phyloP scores from a whole-genome alignment of 2,888 invertebrate species.

The Catocala sponsa region DNA sequence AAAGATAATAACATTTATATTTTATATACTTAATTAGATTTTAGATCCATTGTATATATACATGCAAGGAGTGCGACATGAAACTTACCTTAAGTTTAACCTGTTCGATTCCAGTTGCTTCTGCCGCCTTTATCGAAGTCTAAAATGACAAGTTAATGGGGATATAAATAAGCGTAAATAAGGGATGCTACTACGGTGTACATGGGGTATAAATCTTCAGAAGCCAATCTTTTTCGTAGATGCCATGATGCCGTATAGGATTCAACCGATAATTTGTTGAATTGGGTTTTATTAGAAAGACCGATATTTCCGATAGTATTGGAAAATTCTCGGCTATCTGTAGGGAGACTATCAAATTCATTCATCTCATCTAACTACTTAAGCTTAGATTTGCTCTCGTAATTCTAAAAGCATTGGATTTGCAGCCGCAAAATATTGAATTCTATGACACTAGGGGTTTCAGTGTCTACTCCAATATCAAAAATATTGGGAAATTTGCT shows the following conservation, averaged over 20 bases:
- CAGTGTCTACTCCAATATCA: slow-evolving; percentile 21
- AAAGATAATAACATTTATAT: slow-evolving; percentile 45
- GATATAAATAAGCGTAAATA: slow-evolving; percentile 69
- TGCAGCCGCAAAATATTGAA: slow-evolving; percentile 21
- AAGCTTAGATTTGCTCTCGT: slow-evolving; percentile 27
- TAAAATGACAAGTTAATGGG: slow-evolving; percentile 77
- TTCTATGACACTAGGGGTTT: slow-evolving; percentile 31
- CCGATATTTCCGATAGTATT: slow-evolving; percentile 6
- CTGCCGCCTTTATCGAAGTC: slow-evolving; percentile 76
- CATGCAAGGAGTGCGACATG: slow-evolving; percentile 40
- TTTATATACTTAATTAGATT: slow-evolving; percentile 32
- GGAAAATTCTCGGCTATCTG: slow-evolving; percentile 3
- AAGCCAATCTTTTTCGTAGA: slow-evolving; percentile 15
- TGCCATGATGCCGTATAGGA: slow-evolving; percentile 8
- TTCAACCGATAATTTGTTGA: slow-evolving; percentile 38
- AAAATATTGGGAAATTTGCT: slow-evolving; percentile 28
- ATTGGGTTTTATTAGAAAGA: slow-evolving; percentile 13
- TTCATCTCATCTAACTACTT: slow-evolving; percentile 37
- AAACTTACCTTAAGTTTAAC: slow-evolving; percentile 83
- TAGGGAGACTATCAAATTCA: slow-evolving; percentile 18
- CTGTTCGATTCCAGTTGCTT: slow-evolving; percentile 71
- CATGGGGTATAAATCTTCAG: slow-evolving; percentile 12
- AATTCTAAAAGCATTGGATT: slow-evolving; percentile 38
- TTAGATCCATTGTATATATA: slow-evolving; percentile 36
- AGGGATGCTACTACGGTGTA: slow-evolving; percentile 41